Evolutionary conservation across 2,888 invertebrate species (phyloP).

Genomic region (Callinectes sapidus): DNA sequence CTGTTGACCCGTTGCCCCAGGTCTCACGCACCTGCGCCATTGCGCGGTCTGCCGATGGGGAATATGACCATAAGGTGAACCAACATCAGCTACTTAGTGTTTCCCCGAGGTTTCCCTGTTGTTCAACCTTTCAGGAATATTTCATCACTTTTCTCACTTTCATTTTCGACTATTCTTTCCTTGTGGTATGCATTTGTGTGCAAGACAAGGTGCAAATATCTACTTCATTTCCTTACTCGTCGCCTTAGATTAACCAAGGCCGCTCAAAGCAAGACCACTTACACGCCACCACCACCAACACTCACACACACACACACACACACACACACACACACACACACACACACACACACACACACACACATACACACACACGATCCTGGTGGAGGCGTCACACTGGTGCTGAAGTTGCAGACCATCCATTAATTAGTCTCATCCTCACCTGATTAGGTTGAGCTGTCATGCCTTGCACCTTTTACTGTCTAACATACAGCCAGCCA

Average conservation of each 20-base stretch:
- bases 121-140: not conserved
- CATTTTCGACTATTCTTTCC: not conserved
- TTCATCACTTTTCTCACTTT: not conserved
- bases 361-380: too few species aligned
- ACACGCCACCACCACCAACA: not conserved
- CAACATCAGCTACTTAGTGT: not conserved
- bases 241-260: not conserved
- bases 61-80: conserved; percentile 11
- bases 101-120: not conserved
- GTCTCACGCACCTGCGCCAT: not conserved
- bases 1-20: not conserved
- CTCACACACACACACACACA: too few species aligned
- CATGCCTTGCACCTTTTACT: not conserved
- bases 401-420: not conserved
- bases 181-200: not conserved
- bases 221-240: not conserved
- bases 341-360: too few species aligned
- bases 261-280: not conserved
- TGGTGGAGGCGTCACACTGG: not conserved
- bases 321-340: too few species aligned
- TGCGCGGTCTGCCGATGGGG: not conserved
- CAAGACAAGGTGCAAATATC: not conserved
- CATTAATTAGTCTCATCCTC: conserved; percentile 15
- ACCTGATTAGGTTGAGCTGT: not conserved
- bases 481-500: not conserved